These are phyloP conservation scores for Netelia fuscicornis DNA, from an alignment of 2,888 invertebrate species.

Conservation along the genomic window DNA sequence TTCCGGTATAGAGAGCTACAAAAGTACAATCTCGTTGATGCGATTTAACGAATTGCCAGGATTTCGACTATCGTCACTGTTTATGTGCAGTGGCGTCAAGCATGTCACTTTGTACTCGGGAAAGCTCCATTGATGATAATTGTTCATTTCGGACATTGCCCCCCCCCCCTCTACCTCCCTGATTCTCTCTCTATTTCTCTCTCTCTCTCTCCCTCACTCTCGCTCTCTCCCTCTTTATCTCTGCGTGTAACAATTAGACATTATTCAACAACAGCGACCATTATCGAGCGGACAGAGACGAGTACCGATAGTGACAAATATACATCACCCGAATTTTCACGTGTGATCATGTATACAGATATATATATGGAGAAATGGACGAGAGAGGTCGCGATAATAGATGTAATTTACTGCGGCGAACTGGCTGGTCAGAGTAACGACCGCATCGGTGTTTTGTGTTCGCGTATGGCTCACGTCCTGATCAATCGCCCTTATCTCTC, in stretches of 20 bases:
- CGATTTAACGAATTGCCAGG: constrained; percentile 33
- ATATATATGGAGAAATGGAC: constrained; percentile 14
- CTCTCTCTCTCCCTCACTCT: no score
- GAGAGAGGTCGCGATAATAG: constrained; percentile 52
- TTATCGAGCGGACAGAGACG: constrained; percentile 37
- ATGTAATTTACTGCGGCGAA: constrained; percentile 60
- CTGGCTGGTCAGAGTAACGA: constrained; percentile 29
- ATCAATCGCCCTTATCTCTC: constrained; percentile 55
- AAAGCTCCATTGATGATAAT: constrained; percentile 42
- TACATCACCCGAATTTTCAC: constrained; percentile 39
- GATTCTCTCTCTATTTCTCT: neutral
- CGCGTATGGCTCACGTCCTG: constrained; percentile 25
- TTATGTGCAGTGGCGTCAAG: constrained; percentile 9
- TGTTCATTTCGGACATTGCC: constrained; percentile 29
- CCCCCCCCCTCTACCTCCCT: neutral
- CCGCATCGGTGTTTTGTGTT: constrained; percentile 7
- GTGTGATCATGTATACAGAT: constrained; percentile 7
- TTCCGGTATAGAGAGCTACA: neutral
- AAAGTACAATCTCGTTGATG: constrained; percentile 35
- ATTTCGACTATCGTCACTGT: constrained; percentile 23
- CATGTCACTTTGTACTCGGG: constrained; percentile 12
- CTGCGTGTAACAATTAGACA: constrained; percentile 36
- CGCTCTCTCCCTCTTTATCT: no score
- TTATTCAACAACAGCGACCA: constrained; percentile 35
- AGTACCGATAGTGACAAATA: constrained; percentile 50